These are phyloP conservation scores for Helobdella robusta DNA, from an alignment of 2,888 invertebrate genomes.

Conservation along the genomic window DNA sequence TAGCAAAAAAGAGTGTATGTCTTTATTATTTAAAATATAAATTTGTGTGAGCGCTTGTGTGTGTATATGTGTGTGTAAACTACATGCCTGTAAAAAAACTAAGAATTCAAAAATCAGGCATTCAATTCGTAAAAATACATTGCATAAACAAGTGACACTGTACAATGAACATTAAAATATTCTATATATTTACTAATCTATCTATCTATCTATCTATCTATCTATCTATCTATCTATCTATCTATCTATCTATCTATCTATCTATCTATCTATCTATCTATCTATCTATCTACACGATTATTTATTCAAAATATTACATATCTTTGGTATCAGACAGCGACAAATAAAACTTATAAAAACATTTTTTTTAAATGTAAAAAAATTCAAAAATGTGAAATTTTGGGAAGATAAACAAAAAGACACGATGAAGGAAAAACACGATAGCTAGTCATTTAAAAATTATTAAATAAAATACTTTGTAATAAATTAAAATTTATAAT, in stretches of 20 bases:
- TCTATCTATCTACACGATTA: constrained; percentile 4
- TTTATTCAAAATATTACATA: neutral
- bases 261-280: constrained; percentile 9
- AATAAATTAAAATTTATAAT: neutral
- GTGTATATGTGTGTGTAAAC: too few relatives aligned
- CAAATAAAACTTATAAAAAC: too few relatives aligned
- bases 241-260: constrained; percentile 9
- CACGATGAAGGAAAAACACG: neutral
- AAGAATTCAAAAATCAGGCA: constrained; percentile 1
- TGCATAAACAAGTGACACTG: too few relatives aligned
- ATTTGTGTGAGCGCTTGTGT: too few relatives aligned
- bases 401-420: neutral
- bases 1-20: too few relatives aligned
- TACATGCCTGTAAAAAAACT: too few relatives aligned
- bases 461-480: neutral
- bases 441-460: neutral
- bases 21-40: too few relatives aligned
- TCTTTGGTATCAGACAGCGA: neutral
- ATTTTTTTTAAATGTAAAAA: too few relatives aligned
- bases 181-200: constrained; percentile 1
- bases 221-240: constrained; percentile 9
- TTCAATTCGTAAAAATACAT: too few relatives aligned
- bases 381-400: too few relatives aligned
- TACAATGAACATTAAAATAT: neutral
- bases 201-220: constrained; percentile 9